Percentiles rank a stretch among this genome's conserved stretches.
These are phyloP conservation scores for Papilio machaon DNA, from an alignment of 1,140 invertebrate genomes.

Conservation along the genomic window DNA sequence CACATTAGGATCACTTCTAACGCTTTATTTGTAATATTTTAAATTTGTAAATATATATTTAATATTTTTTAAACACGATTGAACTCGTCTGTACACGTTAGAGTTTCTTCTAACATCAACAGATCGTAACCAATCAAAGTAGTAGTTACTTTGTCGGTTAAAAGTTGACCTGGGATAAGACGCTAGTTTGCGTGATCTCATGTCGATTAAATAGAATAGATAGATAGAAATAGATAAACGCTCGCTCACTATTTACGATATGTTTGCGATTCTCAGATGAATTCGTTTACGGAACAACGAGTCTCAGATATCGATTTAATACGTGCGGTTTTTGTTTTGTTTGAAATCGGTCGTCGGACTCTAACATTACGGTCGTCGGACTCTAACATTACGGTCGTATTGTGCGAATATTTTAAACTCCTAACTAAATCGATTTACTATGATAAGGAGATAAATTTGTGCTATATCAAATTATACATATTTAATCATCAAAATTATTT, in stretches of 20 bases:
- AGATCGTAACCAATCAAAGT: conserved; percentile 12
- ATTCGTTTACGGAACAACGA: not conserved
- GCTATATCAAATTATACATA: no score
- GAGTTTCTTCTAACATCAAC: not conserved
- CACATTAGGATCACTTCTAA: no score
- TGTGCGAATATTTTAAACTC: not conserved
- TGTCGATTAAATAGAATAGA: no score
- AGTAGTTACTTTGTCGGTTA: not conserved
- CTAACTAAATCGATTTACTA: no score
- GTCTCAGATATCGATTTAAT: conserved; percentile 2
- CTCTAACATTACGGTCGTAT: not conserved
- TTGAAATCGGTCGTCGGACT: not conserved
- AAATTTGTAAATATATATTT: no score
- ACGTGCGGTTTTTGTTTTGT: not conserved
- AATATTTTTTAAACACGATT: not conserved
- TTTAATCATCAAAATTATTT: no score
- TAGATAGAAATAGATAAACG: no score
- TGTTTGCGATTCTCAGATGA: not conserved
- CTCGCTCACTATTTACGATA: not conserved
- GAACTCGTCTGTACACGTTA: not conserved
- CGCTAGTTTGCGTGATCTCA: not conserved
- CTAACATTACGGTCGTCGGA: not conserved
- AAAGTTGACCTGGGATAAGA: not conserved
- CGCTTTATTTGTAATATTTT: no score
- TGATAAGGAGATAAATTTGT: no score